phyloP scores from a whole-genome alignment of 2,113 vertebrate species.

The Sinocyclocheilus maitianheensis region DNA sequence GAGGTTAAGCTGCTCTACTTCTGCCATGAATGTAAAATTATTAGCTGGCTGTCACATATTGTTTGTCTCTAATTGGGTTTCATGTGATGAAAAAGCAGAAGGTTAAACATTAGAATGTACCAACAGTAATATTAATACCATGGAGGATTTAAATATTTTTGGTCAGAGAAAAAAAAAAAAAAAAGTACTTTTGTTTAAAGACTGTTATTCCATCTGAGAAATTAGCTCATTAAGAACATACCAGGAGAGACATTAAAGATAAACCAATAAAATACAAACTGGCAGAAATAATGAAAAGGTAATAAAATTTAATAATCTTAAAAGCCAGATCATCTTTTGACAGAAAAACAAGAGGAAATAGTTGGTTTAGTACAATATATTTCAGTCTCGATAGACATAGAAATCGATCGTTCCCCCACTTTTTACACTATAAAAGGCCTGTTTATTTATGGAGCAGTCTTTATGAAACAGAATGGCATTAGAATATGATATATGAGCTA shows the following conservation, averaged over 20 bases:
- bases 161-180: background rate
- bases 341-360: constrained; percentile 97
- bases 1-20: background rate
- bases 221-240: background rate
- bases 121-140: background rate
- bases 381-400: constrained; percentile 98
- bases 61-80: too few species aligned
- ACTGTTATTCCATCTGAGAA: background rate
- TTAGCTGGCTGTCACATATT: too few species aligned
- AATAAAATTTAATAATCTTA: constrained; percentile 99
- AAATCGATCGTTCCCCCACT: constrained; percentile 87
- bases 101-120: too few species aligned
- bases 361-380: constrained; percentile 99
- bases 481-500: constrained; percentile 92
- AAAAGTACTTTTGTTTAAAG: background rate
- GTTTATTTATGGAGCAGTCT: constrained; percentile 76
- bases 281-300: constrained; percentile 92
- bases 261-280: constrained; percentile 66
- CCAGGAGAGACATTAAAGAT: background rate
- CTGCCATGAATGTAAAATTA: background rate
- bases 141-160: background rate
- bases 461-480: constrained; percentile 73
- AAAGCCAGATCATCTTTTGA: constrained; percentile 96
- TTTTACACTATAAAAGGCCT: constrained; percentile 93
- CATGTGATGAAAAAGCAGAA: too few species aligned